These are phyloP conservation scores for Astyanax mexicanus DNA, from an alignment of 2,797 vertebrate species.

Conservation along the genomic window DNA sequence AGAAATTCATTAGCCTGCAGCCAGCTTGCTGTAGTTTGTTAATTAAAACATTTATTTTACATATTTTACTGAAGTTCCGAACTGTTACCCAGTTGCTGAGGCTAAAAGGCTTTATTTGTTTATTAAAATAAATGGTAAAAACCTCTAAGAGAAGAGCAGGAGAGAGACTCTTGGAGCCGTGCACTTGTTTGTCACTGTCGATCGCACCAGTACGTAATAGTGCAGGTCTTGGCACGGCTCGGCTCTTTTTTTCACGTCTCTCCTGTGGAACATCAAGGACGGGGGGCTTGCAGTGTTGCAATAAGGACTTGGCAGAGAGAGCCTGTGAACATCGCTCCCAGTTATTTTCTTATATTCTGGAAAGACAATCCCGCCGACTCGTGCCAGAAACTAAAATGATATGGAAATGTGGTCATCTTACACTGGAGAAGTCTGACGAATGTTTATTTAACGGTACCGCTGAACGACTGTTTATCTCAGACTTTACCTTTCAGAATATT, in stretches of 20 bases:
- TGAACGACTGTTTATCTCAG: constrained; percentile 41
- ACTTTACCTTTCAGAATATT: constrained; percentile 43
- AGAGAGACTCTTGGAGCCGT: background rate
- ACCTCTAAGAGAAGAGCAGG: background rate
- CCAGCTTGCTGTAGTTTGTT: constrained; percentile 6
- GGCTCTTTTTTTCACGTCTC: constrained; percentile 25
- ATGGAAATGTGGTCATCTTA: constrained; percentile 59
- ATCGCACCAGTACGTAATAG: constrained; percentile 32
- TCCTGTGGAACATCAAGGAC: constrained; percentile 46
- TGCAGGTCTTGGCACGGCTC: constrained; percentile 58
- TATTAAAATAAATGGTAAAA: constrained; percentile 2
- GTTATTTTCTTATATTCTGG: constrained; percentile 35
- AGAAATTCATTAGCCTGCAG: background rate
- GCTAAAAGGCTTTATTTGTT: constrained; percentile 5
- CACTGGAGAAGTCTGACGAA: no score
- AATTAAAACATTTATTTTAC: constrained; percentile 25
- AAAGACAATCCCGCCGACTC: constrained; percentile 48
- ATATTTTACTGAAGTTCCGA: no score
- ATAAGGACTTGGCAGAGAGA: constrained; percentile 48
- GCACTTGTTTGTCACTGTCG: constrained; percentile 25
- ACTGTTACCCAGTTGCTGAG: no score
- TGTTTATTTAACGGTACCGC: constrained; percentile 33
- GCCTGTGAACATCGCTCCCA: constrained; percentile 21
- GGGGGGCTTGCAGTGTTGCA: constrained; percentile 56
- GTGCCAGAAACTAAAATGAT: constrained; percentile 50